Conservation (phyloP, 2,888 invertebrate species). For the Lutraria lutraria region DNA sequence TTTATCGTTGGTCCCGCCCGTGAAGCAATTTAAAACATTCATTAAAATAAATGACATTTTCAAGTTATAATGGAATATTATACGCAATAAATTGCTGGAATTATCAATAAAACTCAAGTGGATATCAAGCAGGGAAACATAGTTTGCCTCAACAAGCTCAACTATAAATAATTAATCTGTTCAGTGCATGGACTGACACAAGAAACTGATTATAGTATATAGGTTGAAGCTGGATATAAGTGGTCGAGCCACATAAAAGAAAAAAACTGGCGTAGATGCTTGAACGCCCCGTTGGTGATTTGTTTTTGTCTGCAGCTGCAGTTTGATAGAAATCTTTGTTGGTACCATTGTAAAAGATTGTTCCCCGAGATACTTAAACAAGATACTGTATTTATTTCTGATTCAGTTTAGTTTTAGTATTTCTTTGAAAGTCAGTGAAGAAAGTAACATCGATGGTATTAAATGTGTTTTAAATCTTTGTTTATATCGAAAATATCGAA, state of each 20-base stretch:
- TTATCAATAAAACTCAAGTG: slow-evolving; percentile 21
- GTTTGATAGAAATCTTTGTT: not conserved
- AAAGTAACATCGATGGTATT: too few species aligned
- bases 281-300: not conserved
- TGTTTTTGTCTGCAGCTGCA: slow-evolving; percentile 14
- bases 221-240: not conserved
- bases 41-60: slow-evolving; percentile 25
- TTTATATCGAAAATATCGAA: too few species aligned
- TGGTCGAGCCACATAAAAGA: not conserved
- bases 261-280: not conserved
- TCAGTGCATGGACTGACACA: not conserved
- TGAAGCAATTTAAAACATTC: slow-evolving; percentile 23
- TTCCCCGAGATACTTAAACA: too few species aligned
- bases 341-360: too few species aligned
- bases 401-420: too few species aligned
- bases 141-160: not conserved
- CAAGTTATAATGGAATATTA: slow-evolving; percentile 12
- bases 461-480: too few species aligned
- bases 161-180: not conserved
- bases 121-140: not conserved
- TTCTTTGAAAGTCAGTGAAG: too few species aligned
- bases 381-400: too few species aligned
- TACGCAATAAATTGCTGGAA: slow-evolving; percentile 24
- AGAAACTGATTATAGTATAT: slow-evolving; percentile 14
- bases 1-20: not conserved